Base-by-base conservation (phyloP, 2,888 invertebrate genomes). In the Ectobius pallidus region DNA sequence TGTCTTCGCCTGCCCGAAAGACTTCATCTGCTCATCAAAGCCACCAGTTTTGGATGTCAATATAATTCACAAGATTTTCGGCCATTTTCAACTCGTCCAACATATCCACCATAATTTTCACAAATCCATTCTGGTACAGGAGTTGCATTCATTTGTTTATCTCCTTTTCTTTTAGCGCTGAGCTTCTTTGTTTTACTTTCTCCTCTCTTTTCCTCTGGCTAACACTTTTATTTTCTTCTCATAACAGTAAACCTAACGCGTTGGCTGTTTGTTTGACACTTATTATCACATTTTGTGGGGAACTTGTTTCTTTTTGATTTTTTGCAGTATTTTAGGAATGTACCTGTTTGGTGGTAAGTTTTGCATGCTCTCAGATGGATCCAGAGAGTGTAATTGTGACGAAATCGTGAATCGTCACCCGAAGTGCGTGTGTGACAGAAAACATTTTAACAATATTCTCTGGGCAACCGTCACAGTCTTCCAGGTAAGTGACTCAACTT, bases 271-370 rank as follows among this genome's bases (percentile, higher is more conserved):
- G 30, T 58, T 58, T 30, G 4, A 58, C 58, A 58, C 58, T 58
- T 9, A 11, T 58, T 58, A 30, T 58, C 58, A 58, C n/a, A 58
- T 65, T 46, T 65, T 42, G 65, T 65, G 42, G 65, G 30, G 39
- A 65, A 65, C 65, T 63, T 69, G 61, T 71, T 74, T 74, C 55
- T 69, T 73, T 70, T 73, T 70, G 34, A 20, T 61, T 61, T 83
- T 80, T 87, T 86, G 86, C 93, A 97, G 97, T 92, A 95, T 96
- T 88, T 94, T 97, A 90, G 97, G 97, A 89, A 97, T 97, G 96
- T 96, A 96, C 91, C 93, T 97, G 88, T 97, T 97, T 90, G 97
- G 97, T 88, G 96, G 97, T 93, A 96, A 96, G 93, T 97, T 97
- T 95, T 97, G 97, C 94, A 95, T 95, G 91, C 94, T 91, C 90